A percentile compares a stretch with the other conserved stretches of the same genome.
Evolutionary conservation across 2,797 vertebrate genomes (phyloP).

Genomic region (Premnoplex brunnescens): DNA sequence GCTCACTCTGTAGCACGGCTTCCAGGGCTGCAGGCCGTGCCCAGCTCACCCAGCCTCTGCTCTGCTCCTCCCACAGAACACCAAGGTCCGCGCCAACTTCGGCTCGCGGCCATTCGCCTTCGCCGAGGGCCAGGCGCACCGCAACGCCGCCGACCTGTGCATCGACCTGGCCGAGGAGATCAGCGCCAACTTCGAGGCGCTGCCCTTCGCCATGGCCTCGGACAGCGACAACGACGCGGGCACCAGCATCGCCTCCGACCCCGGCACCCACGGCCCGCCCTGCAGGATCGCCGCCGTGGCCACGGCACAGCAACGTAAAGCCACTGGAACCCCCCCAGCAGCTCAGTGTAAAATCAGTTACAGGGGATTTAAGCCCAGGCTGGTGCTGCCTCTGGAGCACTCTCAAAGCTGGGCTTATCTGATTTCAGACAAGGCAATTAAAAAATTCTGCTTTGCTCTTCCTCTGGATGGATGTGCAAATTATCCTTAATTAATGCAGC

Average conservation of each 20-base stretch:
- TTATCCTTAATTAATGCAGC: neutral
- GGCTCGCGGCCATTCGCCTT: slow-evolving; percentile 91
- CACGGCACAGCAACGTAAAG: slow-evolving; percentile 90
- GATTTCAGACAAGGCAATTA: neutral
- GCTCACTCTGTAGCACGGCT: too few species aligned
- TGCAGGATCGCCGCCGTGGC: slow-evolving; percentile 94
- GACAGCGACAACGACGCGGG: slow-evolving; percentile 98
- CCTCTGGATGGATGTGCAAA: neutral
- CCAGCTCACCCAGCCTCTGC: neutral
- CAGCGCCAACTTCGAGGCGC: slow-evolving; percentile 97
- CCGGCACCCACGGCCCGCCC: slow-evolving; percentile 92
- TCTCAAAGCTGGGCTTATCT: neutral
- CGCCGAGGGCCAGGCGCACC: slow-evolving; percentile 95
- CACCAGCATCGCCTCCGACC: slow-evolving; percentile 94
- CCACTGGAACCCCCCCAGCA: too few species aligned
- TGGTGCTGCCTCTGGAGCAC: neutral
- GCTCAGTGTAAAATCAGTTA: neutral
- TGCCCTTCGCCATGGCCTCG: slow-evolving; percentile 98
- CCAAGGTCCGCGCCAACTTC: slow-evolving; percentile 96
- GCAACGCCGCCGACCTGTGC: slow-evolving; percentile 95
- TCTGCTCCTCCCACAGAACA: slow-evolving; percentile 81
- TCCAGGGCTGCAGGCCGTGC: too few species aligned
- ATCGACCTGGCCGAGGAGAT: slow-evolving; percentile 97
- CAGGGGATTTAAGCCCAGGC: neutral
- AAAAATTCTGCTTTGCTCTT: neutral